Conservation (phyloP, 1,140 invertebrate genomes). For the Andrena cerasifolii region DNA sequence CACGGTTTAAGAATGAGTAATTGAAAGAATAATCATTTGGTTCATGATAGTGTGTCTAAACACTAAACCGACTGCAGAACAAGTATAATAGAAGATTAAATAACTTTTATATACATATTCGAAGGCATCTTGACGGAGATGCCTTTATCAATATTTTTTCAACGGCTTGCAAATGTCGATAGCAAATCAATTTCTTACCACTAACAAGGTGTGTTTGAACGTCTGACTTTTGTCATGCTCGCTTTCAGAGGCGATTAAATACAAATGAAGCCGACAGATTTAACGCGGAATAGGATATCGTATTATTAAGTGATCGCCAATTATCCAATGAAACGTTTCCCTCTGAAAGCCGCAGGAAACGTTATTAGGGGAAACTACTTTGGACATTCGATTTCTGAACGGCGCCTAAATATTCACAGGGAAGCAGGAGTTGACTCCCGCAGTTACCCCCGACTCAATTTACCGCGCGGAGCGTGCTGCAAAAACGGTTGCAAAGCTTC, state of each 20-base stretch:
- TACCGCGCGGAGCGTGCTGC: slow-evolving; percentile 1
- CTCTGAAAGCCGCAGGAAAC: not conserved
- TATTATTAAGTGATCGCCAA: not conserved
- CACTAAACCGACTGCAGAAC: no score
- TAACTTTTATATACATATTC: no score
- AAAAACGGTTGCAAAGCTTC: slow-evolving; percentile 44
- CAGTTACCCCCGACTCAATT: slow-evolving; percentile 59
- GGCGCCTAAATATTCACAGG: slow-evolving; percentile 60
- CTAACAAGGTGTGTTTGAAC: not conserved
- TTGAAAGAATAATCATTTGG: no score
- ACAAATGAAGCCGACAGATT: not conserved
- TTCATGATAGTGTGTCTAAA: no score
- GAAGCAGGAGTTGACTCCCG: slow-evolving; percentile 36
- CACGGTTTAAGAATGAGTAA: no score
- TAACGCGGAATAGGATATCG: not conserved
- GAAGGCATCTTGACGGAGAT: not conserved
- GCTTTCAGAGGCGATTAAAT: not conserved
- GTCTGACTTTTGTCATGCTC: not conserved
- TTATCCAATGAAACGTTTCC: not conserved
- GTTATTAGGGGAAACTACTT: not conserved
- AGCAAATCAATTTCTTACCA: not conserved
- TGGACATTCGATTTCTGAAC: slow-evolving; percentile 19
- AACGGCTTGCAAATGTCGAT: not conserved
- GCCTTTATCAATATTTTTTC: not conserved
- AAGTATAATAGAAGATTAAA: not conserved